Base-by-base conservation (phyloP, 2,888 invertebrate species). In the Lasius fuliginosus region DNA sequence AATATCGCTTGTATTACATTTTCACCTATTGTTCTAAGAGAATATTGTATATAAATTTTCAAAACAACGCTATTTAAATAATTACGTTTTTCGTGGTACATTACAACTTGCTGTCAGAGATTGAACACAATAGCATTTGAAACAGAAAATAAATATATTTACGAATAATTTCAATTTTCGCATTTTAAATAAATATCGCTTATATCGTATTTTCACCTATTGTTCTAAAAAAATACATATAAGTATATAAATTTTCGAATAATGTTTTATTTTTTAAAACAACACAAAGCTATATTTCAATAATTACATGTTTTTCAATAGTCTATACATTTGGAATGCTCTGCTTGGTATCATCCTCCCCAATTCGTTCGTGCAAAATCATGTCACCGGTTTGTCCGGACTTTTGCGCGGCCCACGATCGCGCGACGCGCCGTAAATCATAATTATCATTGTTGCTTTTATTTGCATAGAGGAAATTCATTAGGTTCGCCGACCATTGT, bases 391-490 rank as follows among this genome's bases (percentile, higher is more conserved):
- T 64, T 42, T 33, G 36, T 49, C 49, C 27, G 49, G 79, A 71
- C 53, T 53, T 53, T 74, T 69, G 73, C 86, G 79, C 79, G 33
- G 60, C 33, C 71, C 75, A 62, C 56, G 65, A 68, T 33, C 62
- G 30, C 53, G 9, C 40, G 64, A n/a, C 73, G 60, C 77, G 75
- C 62, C 85, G 85, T 90, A 89, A 90, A 90, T 90, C 90, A 88
- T 89, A 90, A 90, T 90, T 90, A 90, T 89, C 90, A 89, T 88
- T 85, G 89, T 85, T 53, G 68, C 40, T 92, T 93, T 91, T 92
- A 93, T 93, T 92, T 92, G 90, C 91, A 93, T 93, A 73, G 36
- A 81, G 91, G 91, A 94, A 92, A 93, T 93, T 92, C 91, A 93
- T 92, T 91, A 91, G 88, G 90, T 92, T 92, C 90, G 91, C 90